Evolutionary conservation across 1,140 invertebrate species (phyloP).

Genomic region (Leptinotarsa texana): DNA sequence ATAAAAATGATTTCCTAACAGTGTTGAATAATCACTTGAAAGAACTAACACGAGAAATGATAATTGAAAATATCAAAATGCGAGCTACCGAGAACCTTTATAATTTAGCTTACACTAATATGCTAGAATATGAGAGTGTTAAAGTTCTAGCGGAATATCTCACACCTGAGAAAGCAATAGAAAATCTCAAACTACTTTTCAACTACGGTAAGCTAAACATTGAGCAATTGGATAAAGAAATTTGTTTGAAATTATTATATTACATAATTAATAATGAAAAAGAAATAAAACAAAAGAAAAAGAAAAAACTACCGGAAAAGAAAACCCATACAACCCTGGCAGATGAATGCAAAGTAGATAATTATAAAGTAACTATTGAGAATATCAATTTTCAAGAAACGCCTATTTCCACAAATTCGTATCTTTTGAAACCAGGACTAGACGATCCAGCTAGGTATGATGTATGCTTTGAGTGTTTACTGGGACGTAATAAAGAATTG

Average conservation of each 20-base stretch:
- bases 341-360: neutral
- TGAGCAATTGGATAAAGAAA: slow-evolving; percentile 17
- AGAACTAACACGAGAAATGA: slow-evolving; percentile 26
- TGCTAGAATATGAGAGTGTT: slow-evolving; percentile 31
- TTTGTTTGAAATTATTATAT: slow-evolving; percentile 28
- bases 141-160: slow-evolving; percentile 37
- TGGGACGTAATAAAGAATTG: slow-evolving; percentile 36
- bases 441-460: slow-evolving; percentile 39
- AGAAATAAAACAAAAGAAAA: slow-evolving; percentile 21
- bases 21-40: slow-evolving; percentile 31
- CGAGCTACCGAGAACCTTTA: slow-evolving; percentile 34
- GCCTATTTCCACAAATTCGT: neutral
- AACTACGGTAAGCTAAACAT: slow-evolving; percentile 27
- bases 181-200: slow-evolving; percentile 37
- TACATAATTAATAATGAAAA: slow-evolving; percentile 31
- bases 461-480: slow-evolving; percentile 47
- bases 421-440: slow-evolving; percentile 26
- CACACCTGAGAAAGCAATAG: slow-evolving; percentile 26
- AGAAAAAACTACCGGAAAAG: neutral
- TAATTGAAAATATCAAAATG: slow-evolving; percentile 38
- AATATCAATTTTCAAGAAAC: neutral
- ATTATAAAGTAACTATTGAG: too few species aligned
- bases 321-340: too few species aligned
- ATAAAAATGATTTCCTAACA: slow-evolving; percentile 24
- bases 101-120: slow-evolving; percentile 29